Conservation (phyloP, 2,888 invertebrate species). For the Metacarcinus magister region DNA sequence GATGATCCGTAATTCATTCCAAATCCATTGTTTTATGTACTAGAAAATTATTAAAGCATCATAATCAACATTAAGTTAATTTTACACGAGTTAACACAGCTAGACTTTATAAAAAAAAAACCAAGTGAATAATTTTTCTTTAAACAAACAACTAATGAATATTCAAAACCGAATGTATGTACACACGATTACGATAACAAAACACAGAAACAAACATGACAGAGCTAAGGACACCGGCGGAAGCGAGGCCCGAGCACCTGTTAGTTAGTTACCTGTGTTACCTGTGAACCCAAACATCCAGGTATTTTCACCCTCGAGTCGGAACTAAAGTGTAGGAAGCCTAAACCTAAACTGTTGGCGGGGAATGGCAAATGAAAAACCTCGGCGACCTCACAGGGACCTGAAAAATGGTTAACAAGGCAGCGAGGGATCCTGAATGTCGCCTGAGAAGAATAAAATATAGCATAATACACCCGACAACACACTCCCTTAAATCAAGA, state of each 20-base stretch:
- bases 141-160: background rate
- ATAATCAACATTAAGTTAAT: background rate
- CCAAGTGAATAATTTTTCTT: background rate
- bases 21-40: background rate
- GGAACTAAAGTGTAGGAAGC: background rate
- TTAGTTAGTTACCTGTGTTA: background rate
- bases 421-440: constrained; percentile 38
- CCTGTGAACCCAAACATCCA: background rate
- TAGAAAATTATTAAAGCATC: background rate
- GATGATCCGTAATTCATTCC: background rate
- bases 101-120: background rate
- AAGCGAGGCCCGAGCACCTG: background rate
- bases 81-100: too few species aligned
- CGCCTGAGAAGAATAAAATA: constrained; percentile 60
- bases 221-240: background rate
- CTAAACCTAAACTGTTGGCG: background rate
- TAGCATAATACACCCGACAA: constrained; percentile 65
- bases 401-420: constrained; percentile 43
- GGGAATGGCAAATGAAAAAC: background rate
- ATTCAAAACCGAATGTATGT: background rate
- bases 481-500: constrained; percentile 71
- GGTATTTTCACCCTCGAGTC: background rate
- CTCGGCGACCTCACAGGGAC: constrained; percentile 34
- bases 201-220: background rate
- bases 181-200: background rate